phyloP scores from a whole-genome alignment of 2,888 invertebrate genomes.

The Catocala nupta region DNA sequence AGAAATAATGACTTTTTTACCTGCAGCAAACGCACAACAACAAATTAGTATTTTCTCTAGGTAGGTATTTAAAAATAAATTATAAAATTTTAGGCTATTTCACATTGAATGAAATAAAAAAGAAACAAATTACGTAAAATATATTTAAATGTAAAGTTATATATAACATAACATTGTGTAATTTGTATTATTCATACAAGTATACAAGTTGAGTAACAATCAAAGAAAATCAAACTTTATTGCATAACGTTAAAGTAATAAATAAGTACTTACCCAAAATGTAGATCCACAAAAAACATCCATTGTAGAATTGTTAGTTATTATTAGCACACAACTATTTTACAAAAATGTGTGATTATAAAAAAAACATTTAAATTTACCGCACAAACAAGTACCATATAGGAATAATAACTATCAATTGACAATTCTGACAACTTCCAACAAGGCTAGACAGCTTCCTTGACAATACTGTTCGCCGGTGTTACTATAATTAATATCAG shows the following conservation, averaged over 20 bases:
- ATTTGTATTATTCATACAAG: too few relatives aligned
- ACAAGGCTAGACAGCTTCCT: too few relatives aligned
- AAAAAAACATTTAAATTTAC: conserved; percentile 32
- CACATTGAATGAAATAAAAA: too few relatives aligned
- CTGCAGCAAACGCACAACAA: too few relatives aligned
- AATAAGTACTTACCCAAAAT: conserved; percentile 91
- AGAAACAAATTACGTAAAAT: too few relatives aligned
- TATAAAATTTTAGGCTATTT: too few relatives aligned
- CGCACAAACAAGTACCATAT: conserved; percentile 26
- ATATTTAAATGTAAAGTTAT: not conserved
- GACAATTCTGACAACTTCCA: not conserved
- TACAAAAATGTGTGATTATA: conserved; percentile 3
- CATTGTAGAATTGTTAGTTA: conserved; percentile 81
- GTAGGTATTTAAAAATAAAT: too few relatives aligned
- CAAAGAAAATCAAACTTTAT: not conserved
- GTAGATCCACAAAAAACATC: conserved; percentile 91
- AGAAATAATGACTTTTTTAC: too few relatives aligned
- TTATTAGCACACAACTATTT: conserved; percentile 9
- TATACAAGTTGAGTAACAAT: too few relatives aligned
- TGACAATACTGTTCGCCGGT: too few relatives aligned
- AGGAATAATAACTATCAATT: not conserved
- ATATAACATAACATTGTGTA: not conserved
- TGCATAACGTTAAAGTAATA: not conserved
- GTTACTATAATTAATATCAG: too few relatives aligned
- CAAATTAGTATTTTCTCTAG: too few relatives aligned